Evolutionary conservation across 2,797 vertebrate genomes (phyloP).

Genomic region (Coluber constrictor): DNA sequence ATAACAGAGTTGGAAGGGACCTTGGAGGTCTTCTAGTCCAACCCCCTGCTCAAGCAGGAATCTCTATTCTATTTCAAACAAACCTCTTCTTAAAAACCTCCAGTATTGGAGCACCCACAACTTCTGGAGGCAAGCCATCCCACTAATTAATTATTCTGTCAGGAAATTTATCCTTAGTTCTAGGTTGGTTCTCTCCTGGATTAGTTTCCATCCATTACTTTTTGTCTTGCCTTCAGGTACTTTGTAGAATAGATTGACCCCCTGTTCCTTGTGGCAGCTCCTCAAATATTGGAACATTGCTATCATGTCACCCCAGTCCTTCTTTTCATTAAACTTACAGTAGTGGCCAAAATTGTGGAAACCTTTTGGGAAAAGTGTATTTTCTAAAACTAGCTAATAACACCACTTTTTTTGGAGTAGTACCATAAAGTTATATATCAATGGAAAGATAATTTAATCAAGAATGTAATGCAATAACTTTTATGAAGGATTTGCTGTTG

Average conservation of each 20-base stretch:
- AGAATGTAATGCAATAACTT: no score
- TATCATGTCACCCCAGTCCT: background rate
- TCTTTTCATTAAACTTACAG: background rate
- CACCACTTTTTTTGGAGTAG: no score
- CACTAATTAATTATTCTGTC: background rate
- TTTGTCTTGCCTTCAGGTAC: background rate
- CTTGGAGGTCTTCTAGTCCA: background rate
- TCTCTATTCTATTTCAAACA: background rate
- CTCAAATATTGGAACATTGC: background rate
- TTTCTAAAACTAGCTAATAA: no score
- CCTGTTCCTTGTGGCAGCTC: background rate
- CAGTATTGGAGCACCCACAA: background rate
- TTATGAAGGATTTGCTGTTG: no score
- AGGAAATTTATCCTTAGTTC: background rate
- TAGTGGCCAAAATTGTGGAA: no score
- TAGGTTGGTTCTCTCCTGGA: background rate
- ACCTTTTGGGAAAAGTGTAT: no score
- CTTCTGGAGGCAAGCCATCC: background rate
- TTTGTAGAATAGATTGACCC: background rate
- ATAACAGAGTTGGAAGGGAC: background rate
- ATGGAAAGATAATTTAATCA: no score
- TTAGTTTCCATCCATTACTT: background rate
- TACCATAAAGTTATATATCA: no score
- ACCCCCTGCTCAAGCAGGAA: background rate
- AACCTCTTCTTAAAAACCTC: background rate